These are phyloP conservation scores for Nesoenas mayeri DNA, from an alignment of 2,113 vertebrate species.

Conservation along the genomic window DNA sequence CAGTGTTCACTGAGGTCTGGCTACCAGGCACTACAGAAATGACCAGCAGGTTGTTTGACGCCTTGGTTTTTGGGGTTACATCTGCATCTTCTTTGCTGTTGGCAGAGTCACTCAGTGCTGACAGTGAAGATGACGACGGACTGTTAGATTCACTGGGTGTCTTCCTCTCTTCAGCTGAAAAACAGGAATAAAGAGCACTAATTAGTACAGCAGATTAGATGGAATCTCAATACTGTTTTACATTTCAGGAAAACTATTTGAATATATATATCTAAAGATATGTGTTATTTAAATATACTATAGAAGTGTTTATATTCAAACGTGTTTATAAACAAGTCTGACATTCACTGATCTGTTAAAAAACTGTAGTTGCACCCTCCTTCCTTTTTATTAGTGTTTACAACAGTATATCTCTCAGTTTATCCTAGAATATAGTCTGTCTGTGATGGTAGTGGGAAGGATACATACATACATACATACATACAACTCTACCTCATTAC, in stretches of 20 bases:
- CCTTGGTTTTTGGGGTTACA: slow-evolving; percentile 84
- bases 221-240: background rate
- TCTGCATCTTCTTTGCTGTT: slow-evolving; percentile 95
- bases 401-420: background rate
- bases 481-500: background rate
- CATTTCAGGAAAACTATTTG: background rate
- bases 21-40: slow-evolving; percentile 88
- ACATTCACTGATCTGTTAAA: background rate
- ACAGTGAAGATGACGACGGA: slow-evolving; percentile 94
- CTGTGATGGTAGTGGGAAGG: background rate
- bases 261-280: too few relatives aligned
- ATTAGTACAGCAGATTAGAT: background rate
- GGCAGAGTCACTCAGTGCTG: slow-evolving; percentile 94
- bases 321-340: background rate
- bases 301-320: background rate
- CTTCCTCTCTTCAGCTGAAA: slow-evolving; percentile 80
- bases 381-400: background rate
- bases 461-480: background rate
- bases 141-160: slow-evolving; percentile 87
- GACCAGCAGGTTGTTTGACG: slow-evolving; percentile 88
- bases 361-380: background rate
- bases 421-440: background rate
- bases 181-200: background rate
- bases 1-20: slow-evolving; percentile 85
- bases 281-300: too few relatives aligned